These are phyloP conservation scores for Drosophila paulistorum DNA, from an alignment of 1,140 invertebrate genomes.

Conservation along the genomic window DNA sequence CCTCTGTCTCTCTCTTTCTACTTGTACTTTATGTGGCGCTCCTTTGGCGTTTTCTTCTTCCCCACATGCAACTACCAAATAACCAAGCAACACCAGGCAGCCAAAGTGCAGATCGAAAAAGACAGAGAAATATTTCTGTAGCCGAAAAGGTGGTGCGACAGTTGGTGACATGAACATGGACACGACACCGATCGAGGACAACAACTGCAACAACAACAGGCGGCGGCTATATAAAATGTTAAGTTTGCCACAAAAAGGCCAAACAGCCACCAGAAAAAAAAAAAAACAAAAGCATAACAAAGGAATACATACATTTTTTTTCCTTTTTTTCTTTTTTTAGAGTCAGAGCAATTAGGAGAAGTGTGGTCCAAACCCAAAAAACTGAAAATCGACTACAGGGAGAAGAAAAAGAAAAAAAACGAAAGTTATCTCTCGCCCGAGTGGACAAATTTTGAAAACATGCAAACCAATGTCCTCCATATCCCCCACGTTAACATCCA, in stretches of 20 bases:
- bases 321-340: constrained; percentile 21
- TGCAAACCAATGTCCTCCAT: constrained; percentile 51
- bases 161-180: constrained; percentile 54
- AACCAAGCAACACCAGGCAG: neutral
- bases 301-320: constrained; percentile 17
- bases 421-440: constrained; percentile 56
- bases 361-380: constrained; percentile 37
- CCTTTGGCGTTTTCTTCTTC: neutral
- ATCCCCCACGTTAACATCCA: constrained; percentile 3
- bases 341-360: constrained; percentile 70
- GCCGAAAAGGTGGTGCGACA: constrained; percentile 45
- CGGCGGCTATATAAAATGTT: constrained; percentile 9
- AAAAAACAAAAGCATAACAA: constrained; percentile 18
- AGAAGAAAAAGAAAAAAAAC: constrained; percentile 29
- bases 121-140: constrained; percentile 22
- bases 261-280: constrained; percentile 13
- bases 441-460: constrained; percentile 69
- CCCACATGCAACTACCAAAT: constrained; percentile 31
- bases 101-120: constrained; percentile 8
- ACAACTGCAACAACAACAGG: neutral
- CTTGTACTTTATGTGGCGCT: neutral
- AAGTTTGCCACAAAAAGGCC: constrained; percentile 17
- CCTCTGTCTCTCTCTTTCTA: neutral
- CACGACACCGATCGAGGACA: constrained; percentile 36
- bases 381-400: neutral